These are phyloP conservation scores for Protonibea diacanthus DNA, from an alignment of 2,797 vertebrate genomes.

Conservation along the genomic window DNA sequence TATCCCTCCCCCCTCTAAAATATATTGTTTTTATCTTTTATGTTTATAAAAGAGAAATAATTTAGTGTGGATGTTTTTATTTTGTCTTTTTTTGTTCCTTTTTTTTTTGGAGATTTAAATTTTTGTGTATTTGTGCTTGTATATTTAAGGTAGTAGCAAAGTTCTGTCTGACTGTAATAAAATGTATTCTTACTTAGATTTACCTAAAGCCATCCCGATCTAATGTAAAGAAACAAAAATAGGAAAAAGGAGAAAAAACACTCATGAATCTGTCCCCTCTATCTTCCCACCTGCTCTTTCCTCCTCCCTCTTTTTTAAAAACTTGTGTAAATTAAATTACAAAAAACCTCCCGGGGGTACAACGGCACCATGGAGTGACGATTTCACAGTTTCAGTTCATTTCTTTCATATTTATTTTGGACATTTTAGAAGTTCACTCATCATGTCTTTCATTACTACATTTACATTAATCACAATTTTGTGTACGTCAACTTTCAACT, in stretches of 20 bases:
- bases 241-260: slow-evolving; percentile 81
- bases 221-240: slow-evolving; percentile 86
- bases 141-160: slow-evolving; percentile 90
- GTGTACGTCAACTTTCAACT: slow-evolving; percentile 61
- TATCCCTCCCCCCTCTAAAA: slow-evolving; percentile 85
- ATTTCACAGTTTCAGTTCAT: slow-evolving; percentile 58
- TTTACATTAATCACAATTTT: slow-evolving; percentile 54
- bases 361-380: slow-evolving; percentile 77
- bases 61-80: slow-evolving; percentile 87
- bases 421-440: slow-evolving; percentile 59
- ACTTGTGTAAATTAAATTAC: slow-evolving; percentile 84
- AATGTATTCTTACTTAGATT: slow-evolving; percentile 88
- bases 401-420: slow-evolving; percentile 76
- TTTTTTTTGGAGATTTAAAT: slow-evolving; percentile 77
- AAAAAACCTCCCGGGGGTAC: slow-evolving; percentile 71
- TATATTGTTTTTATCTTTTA: slow-evolving; percentile 87
- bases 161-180: slow-evolving; percentile 89
- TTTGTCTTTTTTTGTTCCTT: slow-evolving; percentile 77
- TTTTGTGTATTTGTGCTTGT: slow-evolving; percentile 90
- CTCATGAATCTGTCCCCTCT: slow-evolving; percentile 68
- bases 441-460: slow-evolving; percentile 60
- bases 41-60: slow-evolving; percentile 87
- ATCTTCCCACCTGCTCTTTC: slow-evolving; percentile 66
- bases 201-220: slow-evolving; percentile 87
- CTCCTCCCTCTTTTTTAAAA: slow-evolving; percentile 78